Evolutionary conservation across 2,888 invertebrate genomes (phyloP).

Genomic region (Anthrax anthrax): DNA sequence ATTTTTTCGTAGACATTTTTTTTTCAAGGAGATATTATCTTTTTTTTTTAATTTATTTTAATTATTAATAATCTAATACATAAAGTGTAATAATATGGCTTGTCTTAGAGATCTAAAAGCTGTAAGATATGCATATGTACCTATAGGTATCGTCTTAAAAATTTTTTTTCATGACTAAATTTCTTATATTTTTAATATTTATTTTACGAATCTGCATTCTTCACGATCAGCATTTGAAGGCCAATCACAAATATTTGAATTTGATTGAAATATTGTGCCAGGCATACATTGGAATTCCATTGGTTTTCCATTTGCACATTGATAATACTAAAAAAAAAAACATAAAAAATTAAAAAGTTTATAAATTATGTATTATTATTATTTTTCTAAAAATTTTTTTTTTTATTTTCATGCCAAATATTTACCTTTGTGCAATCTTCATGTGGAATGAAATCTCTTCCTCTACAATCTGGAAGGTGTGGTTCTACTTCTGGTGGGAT

Average conservation of each 20-base stretch:
- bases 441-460: slow-evolving; percentile 42
- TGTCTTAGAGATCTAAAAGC: too few species aligned
- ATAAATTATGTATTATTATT: too few species aligned
- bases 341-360: not conserved
- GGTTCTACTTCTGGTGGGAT: slow-evolving; percentile 33
- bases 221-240: slow-evolving; percentile 52
- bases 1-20: too few species aligned
- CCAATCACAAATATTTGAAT: slow-evolving; percentile 67
- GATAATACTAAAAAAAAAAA: slow-evolving; percentile 53
- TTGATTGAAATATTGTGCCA: slow-evolving; percentile 60
- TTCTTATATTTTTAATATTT: too few species aligned
- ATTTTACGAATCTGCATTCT: not conserved
- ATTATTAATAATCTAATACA: too few species aligned
- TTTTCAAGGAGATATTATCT: too few species aligned
- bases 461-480: slow-evolving; percentile 35
- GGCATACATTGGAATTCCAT: slow-evolving; percentile 56
- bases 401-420: too few species aligned
- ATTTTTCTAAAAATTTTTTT: not conserved
- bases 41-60: too few species aligned
- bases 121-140: too few species aligned
- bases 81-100: too few species aligned
- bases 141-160: too few species aligned
- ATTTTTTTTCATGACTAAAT: too few species aligned
- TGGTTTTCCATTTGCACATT: slow-evolving; percentile 67
- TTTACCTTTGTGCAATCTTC: slow-evolving; percentile 42